A percentile compares a stretch with the other conserved stretches of the same genome.
phyloP scores from a whole-genome alignment of 2,113 vertebrate genomes.

The Clarias macrocephalus region DNA sequence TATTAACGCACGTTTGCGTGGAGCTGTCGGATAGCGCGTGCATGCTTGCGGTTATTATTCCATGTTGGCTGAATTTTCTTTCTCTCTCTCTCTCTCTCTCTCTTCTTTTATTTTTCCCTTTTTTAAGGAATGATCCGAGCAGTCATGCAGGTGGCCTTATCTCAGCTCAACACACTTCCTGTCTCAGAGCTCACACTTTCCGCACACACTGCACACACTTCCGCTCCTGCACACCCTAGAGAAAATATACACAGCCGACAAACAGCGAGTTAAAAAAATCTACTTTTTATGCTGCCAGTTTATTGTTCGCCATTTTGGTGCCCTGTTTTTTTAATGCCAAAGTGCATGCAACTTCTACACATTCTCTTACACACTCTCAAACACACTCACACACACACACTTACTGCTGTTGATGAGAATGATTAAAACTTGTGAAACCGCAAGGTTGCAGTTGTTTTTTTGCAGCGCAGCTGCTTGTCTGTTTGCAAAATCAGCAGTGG shows the following conservation, averaged over 20 bases:
- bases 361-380: neutral
- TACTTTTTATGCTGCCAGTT: slow-evolving; percentile 16
- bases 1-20: neutral
- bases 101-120: slow-evolving; percentile 58
- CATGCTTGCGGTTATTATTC: neutral
- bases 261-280: slow-evolving; percentile 1
- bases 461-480: slow-evolving; percentile 69
- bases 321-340: neutral
- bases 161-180: slow-evolving; percentile 76
- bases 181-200: slow-evolving; percentile 79
- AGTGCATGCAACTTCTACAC: slow-evolving; percentile 19
- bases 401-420: slow-evolving; percentile 44
- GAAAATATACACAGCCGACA: slow-evolving; percentile 48
- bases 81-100: slow-evolving; percentile 15
- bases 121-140: slow-evolving; percentile 76
- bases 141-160: slow-evolving; percentile 79
- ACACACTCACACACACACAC: slow-evolving; percentile 27
- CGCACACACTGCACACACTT: slow-evolving; percentile 69
- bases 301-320: slow-evolving; percentile 38
- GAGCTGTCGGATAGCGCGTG: neutral
- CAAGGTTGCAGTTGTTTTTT: slow-evolving; percentile 61
- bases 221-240: slow-evolving; percentile 61
- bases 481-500: slow-evolving; percentile 75
- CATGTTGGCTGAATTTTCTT: neutral
- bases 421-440: slow-evolving; percentile 66